Evolutionary conservation across 2,797 vertebrate genomes (phyloP).

Genomic region (Enteromius paludinosus): DNA sequence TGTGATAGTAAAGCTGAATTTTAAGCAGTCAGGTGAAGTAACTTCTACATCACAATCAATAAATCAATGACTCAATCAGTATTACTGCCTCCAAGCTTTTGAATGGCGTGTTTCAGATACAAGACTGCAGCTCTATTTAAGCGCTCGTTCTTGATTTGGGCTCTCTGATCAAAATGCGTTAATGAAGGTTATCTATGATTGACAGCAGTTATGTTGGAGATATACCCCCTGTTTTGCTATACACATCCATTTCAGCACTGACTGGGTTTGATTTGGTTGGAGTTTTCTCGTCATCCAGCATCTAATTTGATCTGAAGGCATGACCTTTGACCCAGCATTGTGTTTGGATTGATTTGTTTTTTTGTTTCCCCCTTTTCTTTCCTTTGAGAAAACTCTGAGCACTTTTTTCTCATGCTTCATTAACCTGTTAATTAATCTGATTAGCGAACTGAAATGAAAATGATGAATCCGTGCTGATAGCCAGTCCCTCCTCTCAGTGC

Average conservation of each 20-base stretch:
- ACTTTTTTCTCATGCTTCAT: constrained; percentile 58
- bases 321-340: constrained; percentile 57
- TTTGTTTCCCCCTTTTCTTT: constrained; percentile 19
- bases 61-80: not conserved
- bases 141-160: not conserved
- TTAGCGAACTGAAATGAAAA: constrained; percentile 58
- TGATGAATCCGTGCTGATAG: constrained; percentile 58
- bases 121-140: not conserved
- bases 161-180: constrained; percentile 9
- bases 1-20: not conserved
- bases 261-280: constrained; percentile 71
- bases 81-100: not conserved
- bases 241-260: constrained; percentile 73
- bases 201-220: constrained; percentile 61
- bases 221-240: constrained; percentile 77
- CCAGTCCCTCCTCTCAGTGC: constrained; percentile 56
- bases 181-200: constrained; percentile 58
- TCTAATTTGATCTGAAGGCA: constrained; percentile 56
- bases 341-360: constrained; percentile 48
- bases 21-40: not conserved
- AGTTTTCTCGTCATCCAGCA: constrained; percentile 65
- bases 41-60: not conserved
- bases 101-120: not conserved
- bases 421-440: constrained; percentile 48
- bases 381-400: constrained; percentile 69